Evolutionary conservation across 2,797 vertebrate species (phyloP).

Genomic region (Morus bassanus): DNA sequence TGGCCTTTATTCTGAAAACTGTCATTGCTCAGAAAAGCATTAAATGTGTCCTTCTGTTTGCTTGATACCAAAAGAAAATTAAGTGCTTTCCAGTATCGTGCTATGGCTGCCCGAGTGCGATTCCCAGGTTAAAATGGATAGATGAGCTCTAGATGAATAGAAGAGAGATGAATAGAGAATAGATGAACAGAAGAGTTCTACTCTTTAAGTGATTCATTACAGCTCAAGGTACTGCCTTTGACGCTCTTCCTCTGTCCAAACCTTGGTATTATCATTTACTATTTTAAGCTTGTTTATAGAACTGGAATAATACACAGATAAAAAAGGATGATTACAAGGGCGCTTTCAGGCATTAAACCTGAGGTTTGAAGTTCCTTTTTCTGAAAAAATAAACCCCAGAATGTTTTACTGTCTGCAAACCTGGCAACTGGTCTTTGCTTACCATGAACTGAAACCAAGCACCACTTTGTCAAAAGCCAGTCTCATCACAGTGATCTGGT

Average conservation of each 20-base stretch:
- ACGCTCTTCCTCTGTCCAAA: slow-evolving; percentile 29
- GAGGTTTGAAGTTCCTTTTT: slow-evolving; percentile 60
- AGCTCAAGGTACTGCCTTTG: slow-evolving; percentile 10
- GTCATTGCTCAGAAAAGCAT: not conserved
- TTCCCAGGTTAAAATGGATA: not conserved
- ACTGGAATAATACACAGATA: slow-evolving; percentile 65
- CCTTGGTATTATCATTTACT: slow-evolving; percentile 60
- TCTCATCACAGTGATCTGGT: not conserved
- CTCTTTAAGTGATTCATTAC: not conserved
- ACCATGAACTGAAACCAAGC: slow-evolving; percentile 38
- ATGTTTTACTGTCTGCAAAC: slow-evolving; percentile 55
- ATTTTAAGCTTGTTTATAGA: slow-evolving; percentile 73
- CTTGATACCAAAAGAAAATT: not conserved
- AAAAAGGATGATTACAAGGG: slow-evolving; percentile 54
- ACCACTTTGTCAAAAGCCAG: not conserved
- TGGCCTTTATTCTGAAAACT: not conserved
- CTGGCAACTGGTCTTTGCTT: slow-evolving; percentile 50
- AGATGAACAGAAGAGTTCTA: not conserved
- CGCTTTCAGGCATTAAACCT: slow-evolving; percentile 6
- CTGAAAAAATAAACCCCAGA: slow-evolving; percentile 63
- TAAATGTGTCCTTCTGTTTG: not conserved
- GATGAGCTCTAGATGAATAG: not conserved
- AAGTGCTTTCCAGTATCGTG: not conserved
- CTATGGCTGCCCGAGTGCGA: not conserved
- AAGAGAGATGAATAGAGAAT: too few relatives aligned